These are phyloP conservation scores for Sebastes diaconus DNA, from an alignment of 2,797 vertebrate genomes.

Conservation along the genomic window DNA sequence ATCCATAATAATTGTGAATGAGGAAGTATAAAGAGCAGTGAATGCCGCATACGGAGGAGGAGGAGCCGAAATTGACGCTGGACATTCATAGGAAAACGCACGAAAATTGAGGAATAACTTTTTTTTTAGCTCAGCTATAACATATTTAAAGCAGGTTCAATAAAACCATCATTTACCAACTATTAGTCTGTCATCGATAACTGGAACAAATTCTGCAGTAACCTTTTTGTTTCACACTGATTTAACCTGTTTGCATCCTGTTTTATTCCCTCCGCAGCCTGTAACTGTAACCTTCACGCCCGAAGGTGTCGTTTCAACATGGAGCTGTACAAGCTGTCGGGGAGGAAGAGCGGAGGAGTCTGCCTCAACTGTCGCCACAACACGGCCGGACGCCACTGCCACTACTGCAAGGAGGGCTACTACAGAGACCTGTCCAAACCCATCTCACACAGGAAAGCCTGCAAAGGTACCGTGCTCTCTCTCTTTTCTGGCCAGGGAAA, in stretches of 20 bases:
- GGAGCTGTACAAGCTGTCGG: conserved; percentile 96
- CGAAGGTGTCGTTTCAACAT: conserved; percentile 97
- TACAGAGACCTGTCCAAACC: conserved; percentile 95
- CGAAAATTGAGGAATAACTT: no score
- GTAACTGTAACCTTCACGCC: conserved; percentile 96
- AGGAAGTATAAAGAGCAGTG: no score
- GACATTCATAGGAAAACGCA: no score
- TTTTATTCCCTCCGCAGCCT: conserved; percentile 80
- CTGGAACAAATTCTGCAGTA: not conserved
- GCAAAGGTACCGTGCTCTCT: conserved; percentile 86
- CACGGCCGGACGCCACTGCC: conserved; percentile 94
- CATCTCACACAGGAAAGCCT: conserved; percentile 95
- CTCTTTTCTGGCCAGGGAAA: not conserved
- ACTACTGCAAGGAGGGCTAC: conserved; percentile 98
- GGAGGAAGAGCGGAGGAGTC: conserved; percentile 94
- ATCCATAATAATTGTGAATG: rapidly evolving
- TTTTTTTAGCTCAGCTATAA: no score
- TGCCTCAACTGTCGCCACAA: conserved; percentile 97
- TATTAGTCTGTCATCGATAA: not conserved
- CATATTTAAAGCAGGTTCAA: not conserved
- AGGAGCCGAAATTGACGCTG: no score
- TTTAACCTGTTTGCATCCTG: not conserved
- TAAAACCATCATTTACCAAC: not conserved
- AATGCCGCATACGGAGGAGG: no score
- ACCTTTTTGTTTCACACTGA: not conserved